A percentile compares a stretch with the other conserved stretches of the same genome.
These are phyloP conservation scores for Ectemnius continuus DNA, from an alignment of 2,888 invertebrate genomes.

Conservation along the genomic window DNA sequence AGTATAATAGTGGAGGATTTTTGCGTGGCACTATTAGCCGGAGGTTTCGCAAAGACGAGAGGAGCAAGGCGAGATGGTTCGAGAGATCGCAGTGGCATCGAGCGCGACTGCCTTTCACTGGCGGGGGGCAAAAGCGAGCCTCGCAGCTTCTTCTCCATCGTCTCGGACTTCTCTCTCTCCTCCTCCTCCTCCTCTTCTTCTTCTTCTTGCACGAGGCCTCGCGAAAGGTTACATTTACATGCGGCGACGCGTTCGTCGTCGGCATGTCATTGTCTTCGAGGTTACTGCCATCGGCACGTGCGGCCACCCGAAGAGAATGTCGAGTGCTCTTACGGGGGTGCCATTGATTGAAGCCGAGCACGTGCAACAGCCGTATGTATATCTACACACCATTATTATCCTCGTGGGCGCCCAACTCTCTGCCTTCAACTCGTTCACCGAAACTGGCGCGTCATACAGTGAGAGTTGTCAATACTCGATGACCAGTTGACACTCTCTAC, in stretches of 20 bases:
- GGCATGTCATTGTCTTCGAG: conserved; percentile 62
- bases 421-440: no score
- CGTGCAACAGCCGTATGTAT: conserved; percentile 16
- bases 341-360: conserved; percentile 56
- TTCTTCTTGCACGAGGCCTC: conserved; percentile 11
- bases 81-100: conserved; percentile 4
- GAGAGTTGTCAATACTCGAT: no score
- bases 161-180: conserved; percentile 6
- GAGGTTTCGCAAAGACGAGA: no score
- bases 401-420: conserved; percentile 3
- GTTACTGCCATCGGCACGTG: conserved; percentile 63
- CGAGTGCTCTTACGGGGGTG: conserved; percentile 50
- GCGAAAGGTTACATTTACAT: conserved; percentile 71
- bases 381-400: conserved; percentile 13
- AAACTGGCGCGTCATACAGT: no score
- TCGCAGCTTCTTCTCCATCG: conserved; percentile 40
- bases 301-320: conserved; percentile 51
- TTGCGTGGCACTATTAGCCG: conserved; percentile 20
- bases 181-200: background rate
- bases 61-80: no score
- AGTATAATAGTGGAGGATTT: conserved; percentile 6
- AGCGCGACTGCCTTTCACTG: conserved; percentile 55
- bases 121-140: conserved; percentile 18
- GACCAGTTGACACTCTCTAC: no score
- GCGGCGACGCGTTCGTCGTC: conserved; percentile 58